These are phyloP conservation scores for Brachyalestes nurse DNA, from an alignment of 2,797 vertebrate genomes.

Conservation along the genomic window DNA sequence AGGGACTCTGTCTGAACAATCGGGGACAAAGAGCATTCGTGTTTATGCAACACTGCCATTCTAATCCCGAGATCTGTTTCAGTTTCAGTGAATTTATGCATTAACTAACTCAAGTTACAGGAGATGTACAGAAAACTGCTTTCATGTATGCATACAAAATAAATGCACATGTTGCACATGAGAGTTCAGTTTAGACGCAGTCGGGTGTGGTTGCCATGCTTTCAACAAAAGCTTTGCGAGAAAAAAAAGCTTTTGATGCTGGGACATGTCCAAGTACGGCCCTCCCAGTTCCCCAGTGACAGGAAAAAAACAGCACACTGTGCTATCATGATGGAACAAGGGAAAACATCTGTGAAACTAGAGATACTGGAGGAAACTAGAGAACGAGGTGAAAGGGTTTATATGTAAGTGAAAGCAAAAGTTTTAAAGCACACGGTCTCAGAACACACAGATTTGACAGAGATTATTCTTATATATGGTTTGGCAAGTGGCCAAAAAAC, in stretches of 20 bases:
- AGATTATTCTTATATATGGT: neutral
- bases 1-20: neutral
- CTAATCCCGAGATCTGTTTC: neutral
- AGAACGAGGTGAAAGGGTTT: neutral
- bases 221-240: conserved; percentile 36
- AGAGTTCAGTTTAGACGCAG: neutral
- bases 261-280: conserved; percentile 29
- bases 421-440: neutral
- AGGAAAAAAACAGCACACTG: conserved; percentile 20
- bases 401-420: neutral
- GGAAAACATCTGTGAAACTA: conserved; percentile 25
- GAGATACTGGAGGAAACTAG: neutral
- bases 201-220: conserved; percentile 11
- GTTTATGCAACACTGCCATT: neutral
- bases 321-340: neutral
- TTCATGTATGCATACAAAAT: neutral
- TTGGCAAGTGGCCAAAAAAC: neutral
- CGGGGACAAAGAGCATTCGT: neutral
- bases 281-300: conserved; percentile 15
- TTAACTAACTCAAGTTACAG: neutral
- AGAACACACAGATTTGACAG: neutral
- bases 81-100: neutral
- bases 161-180: neutral
- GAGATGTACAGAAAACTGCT: neutral
- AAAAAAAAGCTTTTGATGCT: conserved; percentile 14